These are phyloP conservation scores for Tholera decimalis DNA, from an alignment of 2,888 invertebrate genomes.

Conservation along the genomic window DNA sequence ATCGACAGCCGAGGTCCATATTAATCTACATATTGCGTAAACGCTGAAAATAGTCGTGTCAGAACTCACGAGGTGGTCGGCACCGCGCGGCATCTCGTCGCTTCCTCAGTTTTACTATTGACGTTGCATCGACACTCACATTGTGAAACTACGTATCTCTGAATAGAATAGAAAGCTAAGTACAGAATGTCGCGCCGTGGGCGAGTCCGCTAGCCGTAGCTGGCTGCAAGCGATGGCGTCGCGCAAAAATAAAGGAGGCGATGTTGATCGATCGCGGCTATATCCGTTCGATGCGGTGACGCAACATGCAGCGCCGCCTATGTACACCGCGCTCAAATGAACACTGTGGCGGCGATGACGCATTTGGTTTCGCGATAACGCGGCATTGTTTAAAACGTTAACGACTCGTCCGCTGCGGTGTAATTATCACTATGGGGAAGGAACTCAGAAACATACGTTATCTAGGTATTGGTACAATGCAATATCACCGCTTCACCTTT, in stretches of 20 bases:
- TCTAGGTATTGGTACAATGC: slow-evolving; percentile 29
- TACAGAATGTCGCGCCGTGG: slow-evolving; percentile 65
- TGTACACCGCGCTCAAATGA: slow-evolving; percentile 62
- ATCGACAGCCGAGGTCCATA: slow-evolving; percentile 13
- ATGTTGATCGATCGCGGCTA: slow-evolving; percentile 82
- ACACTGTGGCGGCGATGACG: slow-evolving; percentile 62
- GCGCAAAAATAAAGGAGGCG: slow-evolving; percentile 80
- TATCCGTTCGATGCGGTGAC: slow-evolving; percentile 81
- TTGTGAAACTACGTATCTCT: slow-evolving; percentile 61
- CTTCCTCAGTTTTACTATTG: slow-evolving; percentile 53
- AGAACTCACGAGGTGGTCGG: slow-evolving; percentile 51
- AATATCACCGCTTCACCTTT: slow-evolving; percentile 30
- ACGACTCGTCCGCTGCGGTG: slow-evolving; percentile 25
- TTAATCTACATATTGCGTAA: slow-evolving; percentile 56
- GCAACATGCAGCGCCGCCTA: slow-evolving; percentile 68
- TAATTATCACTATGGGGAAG: slow-evolving; percentile 49
- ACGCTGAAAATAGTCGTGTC: slow-evolving; percentile 61
- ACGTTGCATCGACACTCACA: slow-evolving; percentile 52
- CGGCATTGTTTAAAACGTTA: slow-evolving; percentile 61
- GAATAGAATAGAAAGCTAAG: slow-evolving; percentile 70
- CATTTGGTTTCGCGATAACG: slow-evolving; percentile 63
- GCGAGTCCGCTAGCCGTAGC: slow-evolving; percentile 62
- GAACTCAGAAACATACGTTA: slow-evolving; percentile 9
- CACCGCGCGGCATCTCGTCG: slow-evolving; percentile 31
- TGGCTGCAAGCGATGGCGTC: slow-evolving; percentile 60